A percentile compares a stretch with the other conserved stretches of the same genome.
Conservation (phyloP, 2,888 invertebrate species). For the Rotaria magnacalcarata region DNA sequence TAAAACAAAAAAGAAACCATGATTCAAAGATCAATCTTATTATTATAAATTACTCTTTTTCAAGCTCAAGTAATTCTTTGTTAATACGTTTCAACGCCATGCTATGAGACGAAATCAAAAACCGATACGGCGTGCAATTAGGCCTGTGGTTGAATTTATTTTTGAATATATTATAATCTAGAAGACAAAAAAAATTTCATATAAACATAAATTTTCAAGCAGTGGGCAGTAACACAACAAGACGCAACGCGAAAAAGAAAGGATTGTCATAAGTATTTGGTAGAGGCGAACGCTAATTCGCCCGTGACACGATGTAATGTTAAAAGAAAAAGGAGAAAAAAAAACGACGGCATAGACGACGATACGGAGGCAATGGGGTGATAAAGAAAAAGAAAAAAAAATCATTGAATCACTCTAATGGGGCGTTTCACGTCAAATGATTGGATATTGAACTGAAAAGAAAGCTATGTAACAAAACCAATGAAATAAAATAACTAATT, state of each 20-base stretch:
- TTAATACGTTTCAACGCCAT: constrained; percentile 47
- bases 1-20: neutral
- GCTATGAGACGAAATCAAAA: neutral
- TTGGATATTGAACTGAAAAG: constrained; percentile 12
- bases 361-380: neutral
- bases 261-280: constrained; percentile 1
- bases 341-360: constrained; percentile 6
- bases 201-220: neutral
- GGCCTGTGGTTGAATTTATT: neutral
- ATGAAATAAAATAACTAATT: neutral
- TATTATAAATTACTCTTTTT: constrained; percentile 83
- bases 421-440: neutral
- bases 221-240: neutral
- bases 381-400: constrained; percentile 2
- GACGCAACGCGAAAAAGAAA: neutral
- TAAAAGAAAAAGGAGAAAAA: neutral
- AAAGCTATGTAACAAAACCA: neutral
- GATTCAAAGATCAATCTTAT: no score
- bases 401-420: neutral
- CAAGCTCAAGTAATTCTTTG: constrained; percentile 99
- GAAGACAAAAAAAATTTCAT: neutral
- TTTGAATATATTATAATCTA: constrained; percentile 1
- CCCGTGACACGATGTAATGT: constrained; percentile 13
- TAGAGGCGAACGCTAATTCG: neutral
- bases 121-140: neutral